Percentiles rank a stretch among this genome's conserved stretches.
Evolutionary conservation across 1,140 invertebrate species (phyloP).

Genomic region (Leptinotarsa undecemlineata): DNA sequence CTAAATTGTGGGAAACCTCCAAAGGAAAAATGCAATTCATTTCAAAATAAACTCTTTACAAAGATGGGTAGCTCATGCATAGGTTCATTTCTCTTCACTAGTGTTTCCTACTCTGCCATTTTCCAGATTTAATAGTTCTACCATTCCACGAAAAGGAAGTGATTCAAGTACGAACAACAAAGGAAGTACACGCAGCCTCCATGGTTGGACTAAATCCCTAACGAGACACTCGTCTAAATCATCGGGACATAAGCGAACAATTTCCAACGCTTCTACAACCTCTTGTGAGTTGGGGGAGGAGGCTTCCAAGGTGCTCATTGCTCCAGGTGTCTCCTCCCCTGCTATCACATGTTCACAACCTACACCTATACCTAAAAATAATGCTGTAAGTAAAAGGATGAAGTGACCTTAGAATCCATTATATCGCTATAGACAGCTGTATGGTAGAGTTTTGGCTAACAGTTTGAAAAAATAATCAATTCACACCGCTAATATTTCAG

Average conservation of each 20-base stretch:
- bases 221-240: conserved; percentile 30
- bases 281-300: conserved; percentile 54
- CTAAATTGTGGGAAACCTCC: no score
- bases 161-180: conserved; percentile 42
- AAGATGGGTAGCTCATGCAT: no score
- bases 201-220: conserved; percentile 45
- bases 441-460: no score
- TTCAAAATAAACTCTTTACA: no score
- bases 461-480: no score
- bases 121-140: conserved; percentile 42
- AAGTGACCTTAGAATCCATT: not conserved
- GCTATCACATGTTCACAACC: conserved; percentile 27
- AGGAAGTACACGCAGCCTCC: conserved; percentile 36
- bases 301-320: conserved; percentile 42
- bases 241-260: conserved; percentile 40
- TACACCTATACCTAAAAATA: conserved; percentile 26
- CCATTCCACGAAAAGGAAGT: conserved; percentile 50
- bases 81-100: no score
- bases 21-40: no score
- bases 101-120: not conserved
- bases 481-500: no score
- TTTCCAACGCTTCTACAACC: conserved; percentile 41
- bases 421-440: no score
- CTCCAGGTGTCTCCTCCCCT: conserved; percentile 48
- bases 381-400: conserved; percentile 24